phyloP scores from a whole-genome alignment of 2,797 vertebrate species.

The Amblyraja radiata region DNA sequence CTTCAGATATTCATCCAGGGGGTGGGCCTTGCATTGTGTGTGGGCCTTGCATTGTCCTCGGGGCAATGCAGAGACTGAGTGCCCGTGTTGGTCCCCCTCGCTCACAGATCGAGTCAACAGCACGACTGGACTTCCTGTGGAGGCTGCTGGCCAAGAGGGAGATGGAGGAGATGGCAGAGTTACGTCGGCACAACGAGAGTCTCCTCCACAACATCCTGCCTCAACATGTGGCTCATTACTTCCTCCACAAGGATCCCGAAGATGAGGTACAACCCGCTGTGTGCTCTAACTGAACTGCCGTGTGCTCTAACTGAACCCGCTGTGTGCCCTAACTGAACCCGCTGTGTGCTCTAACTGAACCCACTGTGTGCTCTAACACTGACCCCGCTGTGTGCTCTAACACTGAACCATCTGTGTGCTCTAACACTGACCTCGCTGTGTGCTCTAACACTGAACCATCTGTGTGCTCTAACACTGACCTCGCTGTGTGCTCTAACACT shows the following conservation, averaged over 20 bases:
- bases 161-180: slow-evolving; percentile 66
- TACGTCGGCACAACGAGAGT: slow-evolving; percentile 64
- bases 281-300: too few relatives aligned
- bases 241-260: slow-evolving; percentile 61
- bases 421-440: not conserved
- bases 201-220: slow-evolving; percentile 67
- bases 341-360: too few relatives aligned
- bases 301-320: not conserved
- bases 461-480: not conserved
- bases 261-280: slow-evolving; percentile 52
- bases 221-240: slow-evolving; percentile 59
- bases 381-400: not conserved
- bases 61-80: not conserved
- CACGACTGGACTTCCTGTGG: slow-evolving; percentile 68
- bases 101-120: slow-evolving; percentile 63
- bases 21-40: too few relatives aligned
- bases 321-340: not conserved
- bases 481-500: not conserved
- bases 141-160: slow-evolving; percentile 67
- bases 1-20: too few relatives aligned
- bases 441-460: not conserved
- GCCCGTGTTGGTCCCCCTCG: not conserved
- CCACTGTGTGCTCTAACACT: too few relatives aligned
- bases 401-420: not conserved
- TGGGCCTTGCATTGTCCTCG: too few relatives aligned